Evolutionary conservation across 1,140 invertebrate genomes (phyloP).

Genomic region (Cotesia glomerata): DNA sequence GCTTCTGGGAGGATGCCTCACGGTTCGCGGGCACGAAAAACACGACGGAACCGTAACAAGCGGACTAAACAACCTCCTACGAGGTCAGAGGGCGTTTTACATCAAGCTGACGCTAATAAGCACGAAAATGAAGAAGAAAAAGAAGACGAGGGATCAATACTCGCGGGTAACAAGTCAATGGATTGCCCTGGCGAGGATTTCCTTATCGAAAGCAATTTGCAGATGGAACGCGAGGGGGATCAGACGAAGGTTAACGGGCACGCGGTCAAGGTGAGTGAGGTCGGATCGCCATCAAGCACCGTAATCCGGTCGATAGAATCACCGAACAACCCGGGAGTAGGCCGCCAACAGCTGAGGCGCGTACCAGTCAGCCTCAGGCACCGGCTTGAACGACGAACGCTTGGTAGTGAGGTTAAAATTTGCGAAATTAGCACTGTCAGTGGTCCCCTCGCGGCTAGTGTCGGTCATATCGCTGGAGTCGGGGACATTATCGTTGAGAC

Average conservation of each 20-base stretch:
- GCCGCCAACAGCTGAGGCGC: constrained; percentile 41
- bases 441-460: constrained; percentile 47
- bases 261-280: constrained; percentile 32
- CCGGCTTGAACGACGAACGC: constrained; percentile 43
- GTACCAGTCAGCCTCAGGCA: constrained; percentile 29
- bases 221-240: neutral
- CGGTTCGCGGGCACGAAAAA: constrained; percentile 42
- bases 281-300: constrained; percentile 15
- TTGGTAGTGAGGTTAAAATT: constrained; percentile 37
- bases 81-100: constrained; percentile 10
- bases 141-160: neutral
- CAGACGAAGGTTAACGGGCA: constrained; percentile 32
- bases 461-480: constrained; percentile 51
- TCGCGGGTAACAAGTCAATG: neutral
- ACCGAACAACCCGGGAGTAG: neutral
- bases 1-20: constrained; percentile 44
- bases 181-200: too few species aligned
- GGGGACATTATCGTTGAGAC: constrained; percentile 47
- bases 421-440: constrained; percentile 51
- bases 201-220: neutral
- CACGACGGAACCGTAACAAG: constrained; percentile 40
- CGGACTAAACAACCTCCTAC: neutral
- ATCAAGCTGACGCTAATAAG: neutral
- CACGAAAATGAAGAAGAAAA: neutral
- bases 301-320: constrained; percentile 25